Percentiles rank a stretch among this genome's conserved stretches.
phyloP scores from a whole-genome alignment of 2,888 invertebrate genomes.

The Syritta pipiens region DNA sequence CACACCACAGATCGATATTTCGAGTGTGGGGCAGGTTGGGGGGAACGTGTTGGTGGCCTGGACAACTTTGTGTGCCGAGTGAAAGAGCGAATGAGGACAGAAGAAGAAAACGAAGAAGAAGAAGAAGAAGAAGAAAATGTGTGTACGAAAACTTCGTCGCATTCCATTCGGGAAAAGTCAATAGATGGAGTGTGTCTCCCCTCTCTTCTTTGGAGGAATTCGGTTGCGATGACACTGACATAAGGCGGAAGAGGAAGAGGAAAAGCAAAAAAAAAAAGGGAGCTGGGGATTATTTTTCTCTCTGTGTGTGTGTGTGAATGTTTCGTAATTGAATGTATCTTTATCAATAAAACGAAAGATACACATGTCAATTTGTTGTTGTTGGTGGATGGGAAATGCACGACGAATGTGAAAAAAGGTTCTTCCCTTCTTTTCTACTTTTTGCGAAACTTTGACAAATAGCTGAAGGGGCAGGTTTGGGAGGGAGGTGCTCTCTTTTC shows the following conservation, averaged over 20 bases:
- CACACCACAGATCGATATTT: slow-evolving; percentile 52
- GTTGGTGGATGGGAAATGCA: background rate
- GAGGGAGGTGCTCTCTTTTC: no score
- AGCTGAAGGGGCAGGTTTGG: no score
- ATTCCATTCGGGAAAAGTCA: slow-evolving; percentile 69
- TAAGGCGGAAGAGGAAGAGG: background rate
- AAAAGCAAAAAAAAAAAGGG: background rate
- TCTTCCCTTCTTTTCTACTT: no score
- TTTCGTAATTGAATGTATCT: slow-evolving; percentile 35
- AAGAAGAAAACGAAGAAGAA: slow-evolving; percentile 35
- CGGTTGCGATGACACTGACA: slow-evolving; percentile 2
- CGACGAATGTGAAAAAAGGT: no score
- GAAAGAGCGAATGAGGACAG: slow-evolving; percentile 2
- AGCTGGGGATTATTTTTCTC: background rate
- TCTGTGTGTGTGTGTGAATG: slow-evolving; percentile 11
- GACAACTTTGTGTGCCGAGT: no score
- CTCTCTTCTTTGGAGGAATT: no score
- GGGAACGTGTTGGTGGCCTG: background rate
- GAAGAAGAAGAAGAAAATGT: slow-evolving; percentile 56
- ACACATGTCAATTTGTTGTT: slow-evolving; percentile 28
- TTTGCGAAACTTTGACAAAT: no score
- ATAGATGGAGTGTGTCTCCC: slow-evolving; percentile 49
- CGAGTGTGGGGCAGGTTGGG: slow-evolving; percentile 49
- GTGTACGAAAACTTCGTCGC: slow-evolving; percentile 58
- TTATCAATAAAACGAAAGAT: slow-evolving; percentile 18